Conservation (phyloP, 2,888 invertebrate genomes). For the Lepidochrysops patricia region DNA sequence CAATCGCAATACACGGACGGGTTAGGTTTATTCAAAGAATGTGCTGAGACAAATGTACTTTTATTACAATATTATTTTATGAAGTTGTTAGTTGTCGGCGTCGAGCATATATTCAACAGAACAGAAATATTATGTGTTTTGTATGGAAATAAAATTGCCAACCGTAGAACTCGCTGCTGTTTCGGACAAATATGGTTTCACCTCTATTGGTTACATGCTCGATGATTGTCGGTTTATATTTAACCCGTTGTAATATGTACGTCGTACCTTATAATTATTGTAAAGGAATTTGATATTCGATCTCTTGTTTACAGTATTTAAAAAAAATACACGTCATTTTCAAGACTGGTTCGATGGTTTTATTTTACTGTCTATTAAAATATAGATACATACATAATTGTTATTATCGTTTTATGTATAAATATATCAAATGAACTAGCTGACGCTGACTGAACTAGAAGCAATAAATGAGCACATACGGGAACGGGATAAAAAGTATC, state of each 20-base stretch:
- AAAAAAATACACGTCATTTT: conserved; percentile 69
- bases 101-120: too few species aligned
- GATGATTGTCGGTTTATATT: neutral
- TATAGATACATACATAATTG: too few species aligned
- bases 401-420: too few species aligned
- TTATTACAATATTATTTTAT: conserved; percentile 12
- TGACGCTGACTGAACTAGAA: too few species aligned
- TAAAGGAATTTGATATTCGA: conserved; percentile 58
- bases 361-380: conserved; percentile 52
- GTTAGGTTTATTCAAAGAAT: neutral
- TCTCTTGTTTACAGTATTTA: conserved; percentile 73
- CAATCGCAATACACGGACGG: neutral
- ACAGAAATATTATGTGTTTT: too few species aligned
- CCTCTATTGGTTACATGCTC: too few species aligned
- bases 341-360: conserved; percentile 72
- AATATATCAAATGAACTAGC: too few species aligned
- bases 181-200: too few species aligned
- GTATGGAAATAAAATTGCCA: too few species aligned
- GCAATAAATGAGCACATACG: too few species aligned
- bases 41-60: neutral
- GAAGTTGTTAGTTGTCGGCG: conserved; percentile 10
- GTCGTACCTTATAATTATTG: conserved; percentile 37
- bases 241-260: conserved; percentile 21
- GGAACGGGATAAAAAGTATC: too few species aligned
- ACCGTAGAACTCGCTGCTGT: too few species aligned